A percentile compares a stretch with the other conserved stretches of the same genome.
Conservation (phyloP, 2,888 invertebrate genomes). For the Epistrophe grossulariae region DNA sequence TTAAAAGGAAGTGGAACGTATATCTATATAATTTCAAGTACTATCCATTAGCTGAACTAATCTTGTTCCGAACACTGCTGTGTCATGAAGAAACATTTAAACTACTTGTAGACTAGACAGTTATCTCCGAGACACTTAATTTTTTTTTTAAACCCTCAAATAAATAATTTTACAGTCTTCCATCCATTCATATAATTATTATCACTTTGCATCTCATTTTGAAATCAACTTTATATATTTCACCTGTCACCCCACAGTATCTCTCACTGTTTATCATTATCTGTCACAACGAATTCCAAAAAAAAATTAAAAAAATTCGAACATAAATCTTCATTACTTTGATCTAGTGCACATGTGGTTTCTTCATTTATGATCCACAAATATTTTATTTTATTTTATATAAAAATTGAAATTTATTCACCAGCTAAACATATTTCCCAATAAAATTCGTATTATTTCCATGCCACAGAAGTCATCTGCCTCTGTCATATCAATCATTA, state of each 20-base stretch:
- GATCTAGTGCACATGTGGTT: not conserved
- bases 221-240: not conserved
- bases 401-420: slow-evolving; percentile 15
- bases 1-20: not conserved
- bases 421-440: not conserved
- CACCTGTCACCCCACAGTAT: slow-evolving; percentile 6
- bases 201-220: not conserved
- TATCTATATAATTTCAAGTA: too few species aligned
- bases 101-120: too few species aligned
- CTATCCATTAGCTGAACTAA: too few species aligned
- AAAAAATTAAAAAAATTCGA: not conserved
- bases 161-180: not conserved
- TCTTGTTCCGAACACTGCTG: too few species aligned
- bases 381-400: not conserved
- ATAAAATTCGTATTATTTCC: slow-evolving; percentile 15
- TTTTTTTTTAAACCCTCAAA: not conserved
- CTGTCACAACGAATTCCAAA: not conserved
- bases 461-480: slow-evolving; percentile 14
- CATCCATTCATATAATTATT: not conserved
- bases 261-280: slow-evolving; percentile 1
- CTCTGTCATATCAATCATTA: slow-evolving; percentile 34
- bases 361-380: slow-evolving; percentile 4
- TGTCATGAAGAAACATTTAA: not conserved
- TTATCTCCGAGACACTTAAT: not conserved
- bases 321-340: slow-evolving; percentile 28